Evolutionary conservation across 2,888 invertebrate species (phyloP).

Genomic region (Xestia xanthographa): DNA sequence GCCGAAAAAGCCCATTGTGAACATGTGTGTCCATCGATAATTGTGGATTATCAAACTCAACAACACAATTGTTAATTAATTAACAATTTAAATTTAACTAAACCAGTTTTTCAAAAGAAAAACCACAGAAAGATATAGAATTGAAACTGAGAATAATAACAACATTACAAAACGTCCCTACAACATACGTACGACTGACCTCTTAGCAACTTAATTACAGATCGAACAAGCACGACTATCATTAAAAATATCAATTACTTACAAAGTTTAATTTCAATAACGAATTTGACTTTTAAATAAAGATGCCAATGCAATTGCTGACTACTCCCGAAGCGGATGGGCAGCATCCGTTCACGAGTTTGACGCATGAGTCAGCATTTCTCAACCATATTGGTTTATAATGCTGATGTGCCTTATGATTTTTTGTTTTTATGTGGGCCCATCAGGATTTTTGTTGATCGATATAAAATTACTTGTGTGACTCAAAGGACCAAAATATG

Average conservation of each 20-base stretch:
- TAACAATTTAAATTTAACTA: no score
- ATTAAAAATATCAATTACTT: slow-evolving; percentile 42
- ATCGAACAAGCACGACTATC: slow-evolving; percentile 23
- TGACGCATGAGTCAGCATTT: slow-evolving; percentile 41
- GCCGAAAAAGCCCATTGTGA: rapidly evolving
- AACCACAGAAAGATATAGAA: neutral
- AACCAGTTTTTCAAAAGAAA: neutral
- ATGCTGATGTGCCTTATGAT: slow-evolving; percentile 13
- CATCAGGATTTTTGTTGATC: slow-evolving; percentile 24
- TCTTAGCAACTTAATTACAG: neutral
- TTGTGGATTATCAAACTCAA: neutral
- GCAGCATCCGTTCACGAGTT: slow-evolving; percentile 52
- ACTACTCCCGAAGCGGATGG: slow-evolving; percentile 16
- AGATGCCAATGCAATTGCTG: slow-evolving; percentile 19
- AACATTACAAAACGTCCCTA: neutral
- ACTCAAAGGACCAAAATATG: neutral
- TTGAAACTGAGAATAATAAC: neutral
- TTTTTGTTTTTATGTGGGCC: slow-evolving; percentile 21
- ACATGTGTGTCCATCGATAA: neutral
- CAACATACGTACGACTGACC: neutral
- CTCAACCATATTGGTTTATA: slow-evolving; percentile 28
- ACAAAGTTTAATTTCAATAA: slow-evolving; percentile 32
- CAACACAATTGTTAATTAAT: no score
- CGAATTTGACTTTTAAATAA: slow-evolving; percentile 45
- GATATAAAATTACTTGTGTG: neutral